Conservation (phyloP, 2,888 invertebrate genomes). For the Aspidiotus destructor region DNA sequence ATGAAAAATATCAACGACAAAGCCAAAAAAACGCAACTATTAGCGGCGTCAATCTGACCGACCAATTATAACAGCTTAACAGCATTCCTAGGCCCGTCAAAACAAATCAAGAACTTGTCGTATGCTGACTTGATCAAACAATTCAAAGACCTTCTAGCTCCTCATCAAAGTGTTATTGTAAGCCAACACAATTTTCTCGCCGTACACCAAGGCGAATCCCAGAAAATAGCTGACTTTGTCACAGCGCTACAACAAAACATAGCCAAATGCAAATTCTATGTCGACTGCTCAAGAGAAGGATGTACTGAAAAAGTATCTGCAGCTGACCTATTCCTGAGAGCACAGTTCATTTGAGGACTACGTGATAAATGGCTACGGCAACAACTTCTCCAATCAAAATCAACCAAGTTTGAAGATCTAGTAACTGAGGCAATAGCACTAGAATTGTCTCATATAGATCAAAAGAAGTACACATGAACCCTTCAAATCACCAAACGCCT, state of each 20-base stretch:
- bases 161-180: constrained; percentile 3
- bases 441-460: not conserved
- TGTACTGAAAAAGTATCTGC: not conserved
- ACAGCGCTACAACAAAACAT: constrained; percentile 3
- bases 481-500: no score
- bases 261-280: not conserved
- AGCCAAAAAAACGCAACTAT: constrained; percentile 29
- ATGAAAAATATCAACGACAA: constrained; percentile 27
- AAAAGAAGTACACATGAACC: not conserved
- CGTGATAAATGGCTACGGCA: not conserved
- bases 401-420: not conserved
- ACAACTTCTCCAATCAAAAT: not conserved
- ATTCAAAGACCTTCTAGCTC: constrained; percentile 27
- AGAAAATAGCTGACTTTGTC: not conserved
- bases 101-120: constrained; percentile 20
- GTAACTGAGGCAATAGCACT: not conserved
- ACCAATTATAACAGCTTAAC: constrained; percentile 31
- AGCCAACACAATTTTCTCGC: constrained; percentile 1
- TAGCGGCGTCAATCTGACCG: constrained; percentile 29
- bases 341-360: not conserved
- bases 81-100: constrained; percentile 4
- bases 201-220: not conserved
- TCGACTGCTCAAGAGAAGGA: not conserved
- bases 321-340: not conserved
- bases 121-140: constrained; percentile 15